phyloP scores from a whole-genome alignment of 2,113 vertebrate species.

The Oncorhynchus gorbuscha region DNA sequence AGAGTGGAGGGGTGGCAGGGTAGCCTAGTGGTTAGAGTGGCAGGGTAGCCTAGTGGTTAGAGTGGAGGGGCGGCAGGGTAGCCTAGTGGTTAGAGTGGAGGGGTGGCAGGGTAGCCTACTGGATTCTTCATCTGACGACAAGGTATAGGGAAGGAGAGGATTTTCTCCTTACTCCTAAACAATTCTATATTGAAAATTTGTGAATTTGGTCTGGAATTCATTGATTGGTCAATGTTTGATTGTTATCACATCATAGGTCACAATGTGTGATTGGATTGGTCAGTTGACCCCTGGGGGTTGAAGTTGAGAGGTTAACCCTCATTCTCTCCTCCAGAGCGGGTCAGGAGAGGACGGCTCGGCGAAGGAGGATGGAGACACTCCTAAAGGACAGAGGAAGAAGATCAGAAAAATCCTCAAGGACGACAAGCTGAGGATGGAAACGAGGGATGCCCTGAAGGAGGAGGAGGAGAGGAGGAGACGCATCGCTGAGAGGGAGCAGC shows the following conservation, averaged over 20 bases:
- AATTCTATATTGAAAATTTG: not conserved
- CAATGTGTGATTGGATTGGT: not conserved
- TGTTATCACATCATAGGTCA: not conserved
- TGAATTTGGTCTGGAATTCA: not conserved
- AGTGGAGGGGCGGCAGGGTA: too few species aligned
- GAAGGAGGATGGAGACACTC: conserved; percentile 76
- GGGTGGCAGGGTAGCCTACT: too few species aligned
- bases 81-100: too few species aligned
- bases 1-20: too few species aligned
- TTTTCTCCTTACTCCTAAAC: not conserved
- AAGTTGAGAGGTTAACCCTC: not conserved
- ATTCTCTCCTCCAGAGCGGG: conserved; percentile 60
- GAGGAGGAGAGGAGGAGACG: conserved; percentile 95
- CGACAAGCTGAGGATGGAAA: conserved; percentile 91
- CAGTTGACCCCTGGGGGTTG: too few species aligned
- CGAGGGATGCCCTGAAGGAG: conserved; percentile 94
- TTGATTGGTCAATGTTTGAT: not conserved
- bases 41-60: too few species aligned
- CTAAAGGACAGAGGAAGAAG: conserved; percentile 90
- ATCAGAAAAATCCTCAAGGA: conserved; percentile 96
- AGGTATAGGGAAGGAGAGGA: too few species aligned
- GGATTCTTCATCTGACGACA: not conserved
- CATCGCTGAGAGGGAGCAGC: conserved; percentile 90
- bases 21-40: too few species aligned
- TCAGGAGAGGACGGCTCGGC: conserved; percentile 64